Percentiles rank a stretch among this genome's conserved stretches.
These are phyloP conservation scores for Solea solea DNA, from an alignment of 2,113 vertebrate species.

Conservation along the genomic window DNA sequence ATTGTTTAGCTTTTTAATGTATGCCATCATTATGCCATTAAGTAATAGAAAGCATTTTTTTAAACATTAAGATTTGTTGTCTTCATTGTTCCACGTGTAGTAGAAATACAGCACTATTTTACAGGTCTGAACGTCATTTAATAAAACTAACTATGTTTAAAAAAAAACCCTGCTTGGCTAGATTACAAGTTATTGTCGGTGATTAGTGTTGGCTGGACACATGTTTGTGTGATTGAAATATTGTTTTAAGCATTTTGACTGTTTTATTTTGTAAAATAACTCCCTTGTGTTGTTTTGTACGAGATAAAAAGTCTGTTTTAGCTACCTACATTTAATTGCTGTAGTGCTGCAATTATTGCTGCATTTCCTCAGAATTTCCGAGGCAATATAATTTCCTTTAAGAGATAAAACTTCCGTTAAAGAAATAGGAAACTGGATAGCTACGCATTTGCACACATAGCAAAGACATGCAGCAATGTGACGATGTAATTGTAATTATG, in stretches of 20 bases:
- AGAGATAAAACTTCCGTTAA: no score
- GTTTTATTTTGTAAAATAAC: conserved; percentile 70
- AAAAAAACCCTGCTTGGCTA: not conserved
- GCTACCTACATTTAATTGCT: conserved; percentile 17
- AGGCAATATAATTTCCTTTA: no score
- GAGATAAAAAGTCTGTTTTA: conserved; percentile 77
- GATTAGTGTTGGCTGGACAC: conserved; percentile 15
- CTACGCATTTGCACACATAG: no score
- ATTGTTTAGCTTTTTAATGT: conserved; percentile 48
- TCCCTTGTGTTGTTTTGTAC: conserved; percentile 77
- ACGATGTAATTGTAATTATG: no score
- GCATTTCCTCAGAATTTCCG: no score
- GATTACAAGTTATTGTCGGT: not conserved
- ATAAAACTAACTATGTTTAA: conserved; percentile 19
- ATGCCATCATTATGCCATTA: conserved; percentile 33
- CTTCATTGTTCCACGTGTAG: conserved; percentile 17
- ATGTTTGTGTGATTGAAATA: conserved; percentile 43
- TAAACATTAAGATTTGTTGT: conserved; percentile 12
- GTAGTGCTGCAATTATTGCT: no score
- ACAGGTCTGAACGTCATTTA: conserved; percentile 33
- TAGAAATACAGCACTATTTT: conserved; percentile 20
- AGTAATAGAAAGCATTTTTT: conserved; percentile 34
- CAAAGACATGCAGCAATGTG: no score
- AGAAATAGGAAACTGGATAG: no score
- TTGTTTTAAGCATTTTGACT: conserved; percentile 63